Conservation (phyloP, 2,797 vertebrate species). For the Bufotes viridis region DNA sequence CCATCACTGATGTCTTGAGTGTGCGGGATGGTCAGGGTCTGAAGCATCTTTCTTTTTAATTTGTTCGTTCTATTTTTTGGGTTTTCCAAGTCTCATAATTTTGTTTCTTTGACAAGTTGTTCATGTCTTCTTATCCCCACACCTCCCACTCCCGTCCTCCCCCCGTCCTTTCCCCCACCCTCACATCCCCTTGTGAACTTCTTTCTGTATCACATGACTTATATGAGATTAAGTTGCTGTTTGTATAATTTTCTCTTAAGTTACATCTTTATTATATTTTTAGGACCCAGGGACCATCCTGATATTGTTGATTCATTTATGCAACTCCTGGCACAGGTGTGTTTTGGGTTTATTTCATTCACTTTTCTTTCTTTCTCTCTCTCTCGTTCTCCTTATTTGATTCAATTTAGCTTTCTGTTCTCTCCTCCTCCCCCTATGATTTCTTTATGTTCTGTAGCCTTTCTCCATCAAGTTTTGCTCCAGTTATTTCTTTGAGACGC, state of each 20-base stretch:
- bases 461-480: conserved; percentile 77
- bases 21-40: conserved; percentile 66
- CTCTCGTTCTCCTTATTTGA: conserved; percentile 74
- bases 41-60: conserved; percentile 82
- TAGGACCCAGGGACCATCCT: conserved; percentile 99
- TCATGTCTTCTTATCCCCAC: conserved; percentile 83
- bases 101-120: conserved; percentile 96
- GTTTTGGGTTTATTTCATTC: conserved; percentile 99
- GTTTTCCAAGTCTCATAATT: conserved; percentile 93
- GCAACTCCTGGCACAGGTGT: conserved; percentile 99
- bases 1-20: conserved; percentile 63
- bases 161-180: conserved; percentile 67
- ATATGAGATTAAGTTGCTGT: conserved; percentile 99
- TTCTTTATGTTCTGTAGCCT: conserved; percentile 85
- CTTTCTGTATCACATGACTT: conserved; percentile 99
- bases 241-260: conserved; percentile 99
- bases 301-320: conserved; percentile 99
- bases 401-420: conserved; percentile 86
- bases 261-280: conserved; percentile 99
- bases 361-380: conserved; percentile 99
- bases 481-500: conserved; percentile 52
- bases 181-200: conserved; percentile 89
- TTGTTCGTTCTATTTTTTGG: conserved; percentile 87
- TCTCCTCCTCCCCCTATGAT: conserved; percentile 76
- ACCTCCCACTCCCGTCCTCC: conserved; percentile 76